Conservation (phyloP, 2,113 vertebrate species). For the Pituophis catenifer region DNA sequence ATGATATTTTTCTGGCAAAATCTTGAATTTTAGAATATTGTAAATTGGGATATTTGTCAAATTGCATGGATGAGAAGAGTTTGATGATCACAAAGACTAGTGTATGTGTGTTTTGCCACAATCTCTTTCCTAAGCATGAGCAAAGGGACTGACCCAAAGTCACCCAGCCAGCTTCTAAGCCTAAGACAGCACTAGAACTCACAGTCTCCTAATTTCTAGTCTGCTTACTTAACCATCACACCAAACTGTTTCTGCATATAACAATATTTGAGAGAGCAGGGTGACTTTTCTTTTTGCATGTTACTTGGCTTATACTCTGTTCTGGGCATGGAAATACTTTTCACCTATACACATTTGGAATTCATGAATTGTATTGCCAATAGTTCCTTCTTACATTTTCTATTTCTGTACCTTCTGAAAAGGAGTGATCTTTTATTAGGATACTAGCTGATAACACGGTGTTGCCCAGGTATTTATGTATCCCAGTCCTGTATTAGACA, state of each 20-base stretch:
- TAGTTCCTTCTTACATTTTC: neutral
- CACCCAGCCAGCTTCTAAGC: neutral
- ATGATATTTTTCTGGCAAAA: neutral
- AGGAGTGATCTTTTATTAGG: neutral
- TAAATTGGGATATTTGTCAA: neutral
- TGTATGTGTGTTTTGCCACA: neutral
- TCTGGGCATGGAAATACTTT: conserved; percentile 30
- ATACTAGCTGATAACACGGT: neutral
- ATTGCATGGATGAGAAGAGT: neutral
- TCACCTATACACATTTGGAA: neutral
- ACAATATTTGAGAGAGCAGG: neutral
- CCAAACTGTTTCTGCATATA: neutral
- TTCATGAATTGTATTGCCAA: neutral
- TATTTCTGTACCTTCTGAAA: neutral
- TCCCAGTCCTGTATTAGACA: no score
- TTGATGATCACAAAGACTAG: neutral
- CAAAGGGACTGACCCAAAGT: neutral
- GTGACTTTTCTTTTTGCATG: neutral
- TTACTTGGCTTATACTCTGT: conserved; percentile 18
- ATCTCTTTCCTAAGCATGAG: neutral
- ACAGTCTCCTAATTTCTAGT: neutral
- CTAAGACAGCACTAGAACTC: neutral
- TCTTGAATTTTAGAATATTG: neutral
- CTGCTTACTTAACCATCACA: neutral
- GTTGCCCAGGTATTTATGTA: no score